A percentile compares a stretch with the other conserved stretches of the same genome.
phyloP scores from a whole-genome alignment of 2,888 invertebrate genomes.

The Leistus spinibarbis region DNA sequence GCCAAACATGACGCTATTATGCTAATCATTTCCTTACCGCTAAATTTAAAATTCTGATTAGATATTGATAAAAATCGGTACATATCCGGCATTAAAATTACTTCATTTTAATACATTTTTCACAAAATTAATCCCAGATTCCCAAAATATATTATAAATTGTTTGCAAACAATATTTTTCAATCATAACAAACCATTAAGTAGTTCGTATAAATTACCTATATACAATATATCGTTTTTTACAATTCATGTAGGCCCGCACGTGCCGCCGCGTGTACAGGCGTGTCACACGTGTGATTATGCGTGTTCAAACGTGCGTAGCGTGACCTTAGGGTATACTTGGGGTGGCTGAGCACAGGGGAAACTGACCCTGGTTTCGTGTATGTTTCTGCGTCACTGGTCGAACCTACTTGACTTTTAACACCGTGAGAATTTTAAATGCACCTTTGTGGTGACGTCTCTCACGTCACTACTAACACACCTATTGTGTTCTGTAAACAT shows the following conservation, averaged over 20 bases:
- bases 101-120: too few species aligned
- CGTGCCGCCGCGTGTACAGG: background rate
- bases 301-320: background rate
- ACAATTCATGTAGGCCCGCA: background rate
- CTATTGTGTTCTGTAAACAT: too few species aligned
- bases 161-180: slow-evolving; percentile 6
- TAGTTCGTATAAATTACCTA: background rate
- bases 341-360: background rate
- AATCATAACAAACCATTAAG: background rate
- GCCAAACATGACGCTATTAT: too few species aligned
- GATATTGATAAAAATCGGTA: too few species aligned
- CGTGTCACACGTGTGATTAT: background rate
- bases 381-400: background rate
- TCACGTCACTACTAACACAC: background rate
- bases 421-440: slow-evolving; percentile 6
- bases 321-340: background rate
- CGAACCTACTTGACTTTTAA: slow-evolving; percentile 2
- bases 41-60: too few species aligned
- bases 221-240: background rate
- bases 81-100: too few species aligned
- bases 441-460: background rate
- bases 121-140: too few species aligned
- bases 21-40: too few species aligned
- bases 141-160: too few species aligned
- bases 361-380: background rate